Evolutionary conservation across 2,888 invertebrate species (phyloP).

Genomic region (Hydrotaea diabolus): DNA sequence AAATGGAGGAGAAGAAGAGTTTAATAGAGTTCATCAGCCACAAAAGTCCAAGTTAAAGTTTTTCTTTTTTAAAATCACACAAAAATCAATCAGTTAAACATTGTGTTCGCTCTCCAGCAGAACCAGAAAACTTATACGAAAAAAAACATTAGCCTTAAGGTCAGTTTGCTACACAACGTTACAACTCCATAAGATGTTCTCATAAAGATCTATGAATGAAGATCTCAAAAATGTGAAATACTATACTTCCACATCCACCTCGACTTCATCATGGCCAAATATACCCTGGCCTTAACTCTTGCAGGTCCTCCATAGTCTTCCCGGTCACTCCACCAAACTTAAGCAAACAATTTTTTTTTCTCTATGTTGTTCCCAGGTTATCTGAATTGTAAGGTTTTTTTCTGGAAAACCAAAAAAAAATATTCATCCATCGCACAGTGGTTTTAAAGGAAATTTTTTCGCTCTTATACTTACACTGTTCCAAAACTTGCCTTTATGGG

Average conservation of each 20-base stretch:
- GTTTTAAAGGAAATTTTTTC: too few relatives aligned
- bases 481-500: too few relatives aligned
- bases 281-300: background rate
- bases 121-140: slow-evolving; percentile 31
- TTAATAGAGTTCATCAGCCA: slow-evolving; percentile 76
- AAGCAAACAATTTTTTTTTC: slow-evolving; percentile 57
- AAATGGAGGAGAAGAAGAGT: slow-evolving; percentile 63
- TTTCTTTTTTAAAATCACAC: slow-evolving; percentile 57
- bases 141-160: slow-evolving; percentile 57
- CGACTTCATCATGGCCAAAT: background rate
- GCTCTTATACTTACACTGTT: too few relatives aligned
- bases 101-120: background rate
- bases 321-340: slow-evolving; percentile 18
- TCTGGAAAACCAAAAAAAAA: slow-evolving; percentile 20
- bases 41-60: slow-evolving; percentile 21
- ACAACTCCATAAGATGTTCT: slow-evolving; percentile 77
- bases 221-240: slow-evolving; percentile 74
- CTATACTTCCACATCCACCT: slow-evolving; percentile 61
- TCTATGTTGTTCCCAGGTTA: slow-evolving; percentile 47
- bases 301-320: background rate
- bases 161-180: slow-evolving; percentile 51
- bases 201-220: slow-evolving; percentile 79
- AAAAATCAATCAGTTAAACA: slow-evolving; percentile 69
- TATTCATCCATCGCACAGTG: background rate
- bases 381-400: slow-evolving; percentile 66